Conservation (phyloP, 2,113 vertebrate species). For the Sitta europaea region DNA sequence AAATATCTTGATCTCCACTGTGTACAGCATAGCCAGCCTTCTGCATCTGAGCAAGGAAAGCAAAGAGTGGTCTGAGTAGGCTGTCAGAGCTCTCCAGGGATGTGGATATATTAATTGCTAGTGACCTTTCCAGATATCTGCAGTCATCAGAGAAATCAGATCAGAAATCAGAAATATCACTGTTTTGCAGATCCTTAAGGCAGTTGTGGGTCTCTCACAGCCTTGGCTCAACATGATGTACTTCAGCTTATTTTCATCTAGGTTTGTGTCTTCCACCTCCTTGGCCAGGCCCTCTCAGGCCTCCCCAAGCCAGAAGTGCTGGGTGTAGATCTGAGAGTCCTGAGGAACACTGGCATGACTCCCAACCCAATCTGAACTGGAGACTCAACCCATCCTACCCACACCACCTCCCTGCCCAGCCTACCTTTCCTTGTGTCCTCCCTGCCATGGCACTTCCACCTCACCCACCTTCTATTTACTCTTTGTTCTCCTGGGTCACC, state of each 20-base stretch:
- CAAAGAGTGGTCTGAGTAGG: background rate
- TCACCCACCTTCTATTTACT: background rate
- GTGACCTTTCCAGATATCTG: background rate
- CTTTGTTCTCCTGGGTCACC: background rate
- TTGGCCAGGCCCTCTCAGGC: background rate
- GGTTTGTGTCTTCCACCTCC: background rate
- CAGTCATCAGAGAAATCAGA: background rate
- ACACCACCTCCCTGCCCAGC: background rate
- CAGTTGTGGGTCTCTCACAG: background rate
- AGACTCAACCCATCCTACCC: background rate
- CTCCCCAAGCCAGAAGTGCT: background rate
- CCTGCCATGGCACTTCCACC: background rate
- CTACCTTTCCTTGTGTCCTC: background rate
- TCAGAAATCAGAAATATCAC: background rate
- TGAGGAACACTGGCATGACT: background rate
- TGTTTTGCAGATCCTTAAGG: background rate
- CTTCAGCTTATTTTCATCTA: background rate
- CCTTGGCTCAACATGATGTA: background rate
- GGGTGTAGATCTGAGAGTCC: background rate
- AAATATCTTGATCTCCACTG: background rate
- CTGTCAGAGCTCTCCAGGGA: background rate
- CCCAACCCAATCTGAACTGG: background rate
- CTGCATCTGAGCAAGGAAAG: background rate
- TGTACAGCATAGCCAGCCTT: accelerated
- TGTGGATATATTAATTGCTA: background rate